phyloP scores from a whole-genome alignment of 2,113 vertebrate species.

The Taurulus bubalis region DNA sequence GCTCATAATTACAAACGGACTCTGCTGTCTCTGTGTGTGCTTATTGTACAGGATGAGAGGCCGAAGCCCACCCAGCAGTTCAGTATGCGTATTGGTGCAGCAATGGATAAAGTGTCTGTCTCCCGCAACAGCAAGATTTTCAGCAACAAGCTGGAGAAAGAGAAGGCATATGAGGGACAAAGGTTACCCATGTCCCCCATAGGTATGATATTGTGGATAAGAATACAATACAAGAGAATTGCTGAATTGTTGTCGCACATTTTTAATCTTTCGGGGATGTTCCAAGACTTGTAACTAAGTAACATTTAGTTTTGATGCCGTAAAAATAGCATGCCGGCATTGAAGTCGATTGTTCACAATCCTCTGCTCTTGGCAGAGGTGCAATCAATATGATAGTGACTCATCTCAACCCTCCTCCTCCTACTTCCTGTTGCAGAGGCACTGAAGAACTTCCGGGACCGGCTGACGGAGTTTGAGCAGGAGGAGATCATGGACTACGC shows the following conservation, averaged over 20 bases:
- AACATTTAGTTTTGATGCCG: neutral
- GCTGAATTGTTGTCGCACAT: neutral
- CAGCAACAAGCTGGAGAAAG: slow-evolving; percentile 81
- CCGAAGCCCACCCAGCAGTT: slow-evolving; percentile 70
- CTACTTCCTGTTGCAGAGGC: slow-evolving; percentile 85
- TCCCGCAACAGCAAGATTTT: slow-evolving; percentile 76
- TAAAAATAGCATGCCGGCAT: slow-evolving; percentile 52
- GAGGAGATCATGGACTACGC: slow-evolving; percentile 92
- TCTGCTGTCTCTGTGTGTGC: neutral
- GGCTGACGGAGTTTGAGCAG: slow-evolving; percentile 90
- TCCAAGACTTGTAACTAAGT: slow-evolving; percentile 1
- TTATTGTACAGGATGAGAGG: slow-evolving; percentile 84
- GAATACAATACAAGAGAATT: neutral
- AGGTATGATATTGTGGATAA: slow-evolving; percentile 78
- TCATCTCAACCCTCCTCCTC: slow-evolving; percentile 59
- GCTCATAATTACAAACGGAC: neutral
- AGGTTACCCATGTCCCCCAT: slow-evolving; percentile 88
- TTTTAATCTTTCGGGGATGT: neutral
- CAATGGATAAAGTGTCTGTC: slow-evolving; percentile 80
- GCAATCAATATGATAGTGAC: slow-evolving; percentile 43
- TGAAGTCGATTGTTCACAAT: slow-evolving; percentile 27
- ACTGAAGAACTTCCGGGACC: slow-evolving; percentile 89
- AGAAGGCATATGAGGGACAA: slow-evolving; percentile 76
- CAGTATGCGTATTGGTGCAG: slow-evolving; percentile 76
- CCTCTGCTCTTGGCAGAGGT: slow-evolving; percentile 53